Base-by-base conservation (phyloP, 1,140 invertebrate genomes). In the Cardiocondyla obscurior region DNA sequence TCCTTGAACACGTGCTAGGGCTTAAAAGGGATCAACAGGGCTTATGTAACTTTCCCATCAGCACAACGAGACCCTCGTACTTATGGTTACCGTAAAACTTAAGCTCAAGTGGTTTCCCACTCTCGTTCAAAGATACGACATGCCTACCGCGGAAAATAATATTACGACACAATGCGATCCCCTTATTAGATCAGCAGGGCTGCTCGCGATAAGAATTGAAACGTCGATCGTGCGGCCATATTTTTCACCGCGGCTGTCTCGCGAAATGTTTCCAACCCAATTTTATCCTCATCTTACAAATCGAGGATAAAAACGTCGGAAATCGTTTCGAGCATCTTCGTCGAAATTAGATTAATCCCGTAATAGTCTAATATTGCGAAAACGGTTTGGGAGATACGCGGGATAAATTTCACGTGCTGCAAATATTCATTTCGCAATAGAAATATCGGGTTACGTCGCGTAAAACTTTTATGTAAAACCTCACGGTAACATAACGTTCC, bases 21-120 rank as follows among this genome's bases (percentile, higher is more conserved):
- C 67, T 81, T 81, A 81, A 81, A 81, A 81, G 65, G 77, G 77
- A 81, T 81, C 77, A 81, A 73, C 62, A 19, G 33, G 14, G 51
- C 67, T 81, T 72, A 72, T 81, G 42, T 81, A 81, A 81, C 53
- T 81, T 81, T 33, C 33, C 74, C 62, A 79, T 79, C 74, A 67
- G 74, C 62, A 77, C 74, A 67, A 79, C 74, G 62, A 79, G 46
- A 67, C 74, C 33, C 46, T 79, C 62, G 46, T 79, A 67, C 60
- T 79, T 79, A 79, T 67, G 46, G 74, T 67, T 67, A 44, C 74
- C 46, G 46, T 64, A 79, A 79, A 79, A 79, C 33, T 46, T 53
- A 67, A 79, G 33, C 46, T 79, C 33, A 67, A 67, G 62, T 19
- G 22, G 22, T 25, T 39, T 33, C 14, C 22, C 25, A 39, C 33